Conservation (phyloP, 2,888 invertebrate species). For the Caenorhabditis drosophilae region DNA sequence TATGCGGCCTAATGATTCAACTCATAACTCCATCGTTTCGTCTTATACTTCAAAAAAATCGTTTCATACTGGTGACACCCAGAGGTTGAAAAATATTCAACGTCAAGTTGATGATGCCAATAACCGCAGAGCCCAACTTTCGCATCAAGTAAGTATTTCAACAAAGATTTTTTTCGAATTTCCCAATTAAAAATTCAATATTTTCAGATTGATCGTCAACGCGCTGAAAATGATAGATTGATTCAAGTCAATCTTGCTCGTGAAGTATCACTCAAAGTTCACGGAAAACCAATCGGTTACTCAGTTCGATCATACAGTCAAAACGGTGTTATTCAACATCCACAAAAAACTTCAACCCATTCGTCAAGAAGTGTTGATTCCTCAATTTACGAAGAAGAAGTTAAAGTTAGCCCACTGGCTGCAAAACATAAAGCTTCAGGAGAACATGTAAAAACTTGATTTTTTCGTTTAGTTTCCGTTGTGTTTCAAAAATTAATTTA, state of each 20-base stretch:
- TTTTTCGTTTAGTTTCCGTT: background rate
- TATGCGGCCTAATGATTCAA: constrained; percentile 32
- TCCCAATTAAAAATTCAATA: too few species aligned
- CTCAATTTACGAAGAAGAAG: constrained; percentile 48
- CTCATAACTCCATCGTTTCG: constrained; percentile 4
- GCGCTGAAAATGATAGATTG: constrained; percentile 36
- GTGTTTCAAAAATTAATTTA: too few species aligned
- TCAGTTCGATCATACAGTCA: constrained; percentile 30
- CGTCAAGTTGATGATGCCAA: constrained; percentile 37
- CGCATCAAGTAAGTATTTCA: constrained; percentile 40
- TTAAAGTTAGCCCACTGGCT: constrained; percentile 38
- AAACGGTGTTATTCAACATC: constrained; percentile 11
- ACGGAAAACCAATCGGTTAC: constrained; percentile 27
- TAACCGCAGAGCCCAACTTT: constrained; percentile 16
- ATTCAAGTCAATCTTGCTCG: constrained; percentile 39
- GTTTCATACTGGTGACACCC: constrained; percentile 41
- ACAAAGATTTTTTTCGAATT: too few species aligned
- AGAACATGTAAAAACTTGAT: constrained; percentile 26
- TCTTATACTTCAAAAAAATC: constrained; percentile 12
- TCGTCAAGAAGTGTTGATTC: constrained; percentile 16
- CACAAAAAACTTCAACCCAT: constrained; percentile 2
- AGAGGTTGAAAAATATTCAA: constrained; percentile 37
- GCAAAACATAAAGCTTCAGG: constrained; percentile 37
- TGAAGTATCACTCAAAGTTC: constrained; percentile 38
- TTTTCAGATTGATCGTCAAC: constrained; percentile 28